phyloP scores from a whole-genome alignment of 2,113 vertebrate species.

The Cinclus cinclus region DNA sequence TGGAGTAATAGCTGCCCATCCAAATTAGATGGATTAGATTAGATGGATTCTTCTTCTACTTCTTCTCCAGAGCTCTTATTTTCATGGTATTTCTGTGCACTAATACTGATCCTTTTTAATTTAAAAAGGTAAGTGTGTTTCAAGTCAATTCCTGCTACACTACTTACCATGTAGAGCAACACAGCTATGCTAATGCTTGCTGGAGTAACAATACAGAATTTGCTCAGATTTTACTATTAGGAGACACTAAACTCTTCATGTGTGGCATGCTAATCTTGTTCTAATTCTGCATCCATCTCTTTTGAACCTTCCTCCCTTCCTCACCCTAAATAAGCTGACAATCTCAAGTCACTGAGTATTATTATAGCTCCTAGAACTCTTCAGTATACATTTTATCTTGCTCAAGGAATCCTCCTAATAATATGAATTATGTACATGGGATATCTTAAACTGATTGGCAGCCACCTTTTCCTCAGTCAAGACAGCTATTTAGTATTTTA shows the following conservation, averaged over 20 bases:
- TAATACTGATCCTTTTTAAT: background rate
- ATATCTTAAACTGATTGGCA: slow-evolving; percentile 4
- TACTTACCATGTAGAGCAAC: background rate
- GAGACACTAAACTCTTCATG: slow-evolving; percentile 30
- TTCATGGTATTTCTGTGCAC: background rate
- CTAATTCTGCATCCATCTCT: slow-evolving; percentile 21
- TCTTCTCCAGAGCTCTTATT: background rate
- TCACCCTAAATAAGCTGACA: background rate
- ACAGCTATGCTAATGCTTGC: background rate
- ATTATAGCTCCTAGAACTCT: background rate
- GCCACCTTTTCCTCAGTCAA: background rate
- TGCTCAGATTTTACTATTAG: slow-evolving; percentile 36
- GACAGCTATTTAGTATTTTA: slow-evolving; percentile 9
- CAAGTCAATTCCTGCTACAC: background rate
- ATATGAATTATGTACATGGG: background rate
- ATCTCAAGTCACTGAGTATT: background rate
- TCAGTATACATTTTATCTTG: background rate
- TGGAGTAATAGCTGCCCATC: background rate
- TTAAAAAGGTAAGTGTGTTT: slow-evolving; percentile 24
- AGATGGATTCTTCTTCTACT: background rate
- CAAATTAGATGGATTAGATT: background rate
- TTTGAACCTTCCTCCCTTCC: background rate
- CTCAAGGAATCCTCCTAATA: background rate
- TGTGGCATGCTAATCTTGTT: slow-evolving; percentile 17
- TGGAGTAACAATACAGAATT: slow-evolving; percentile 33